phyloP scores from a whole-genome alignment of 2,797 vertebrate species.

The Coilia nasus region DNA sequence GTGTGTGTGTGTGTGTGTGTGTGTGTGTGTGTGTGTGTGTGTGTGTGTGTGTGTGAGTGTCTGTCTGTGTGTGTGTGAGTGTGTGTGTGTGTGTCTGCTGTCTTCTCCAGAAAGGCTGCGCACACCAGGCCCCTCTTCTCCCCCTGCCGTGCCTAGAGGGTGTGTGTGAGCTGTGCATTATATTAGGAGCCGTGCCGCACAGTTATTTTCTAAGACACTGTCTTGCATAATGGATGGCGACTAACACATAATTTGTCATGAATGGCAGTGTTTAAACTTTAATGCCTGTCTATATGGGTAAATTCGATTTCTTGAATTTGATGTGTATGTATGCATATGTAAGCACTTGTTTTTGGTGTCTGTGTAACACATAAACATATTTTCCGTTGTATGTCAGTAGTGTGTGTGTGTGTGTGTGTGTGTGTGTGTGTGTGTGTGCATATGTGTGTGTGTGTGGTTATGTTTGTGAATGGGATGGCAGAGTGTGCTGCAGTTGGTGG shows the following conservation, averaged over 20 bases:
- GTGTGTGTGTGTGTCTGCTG: not conserved
- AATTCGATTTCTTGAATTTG: constrained; percentile 8
- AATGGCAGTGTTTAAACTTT: constrained; percentile 20
- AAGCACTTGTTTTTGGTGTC: not conserved
- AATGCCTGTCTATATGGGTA: constrained; percentile 4
- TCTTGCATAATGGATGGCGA: constrained; percentile 15
- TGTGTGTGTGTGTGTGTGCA: constrained; percentile 1
- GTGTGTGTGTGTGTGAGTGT: constrained; percentile 6
- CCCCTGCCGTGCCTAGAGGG: not conserved
- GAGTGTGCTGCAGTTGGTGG: not conserved
- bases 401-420: constrained; percentile 12
- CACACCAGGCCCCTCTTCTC: not conserved
- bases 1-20: not conserved
- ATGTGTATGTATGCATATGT: constrained; percentile 4
- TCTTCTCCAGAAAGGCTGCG: not conserved
- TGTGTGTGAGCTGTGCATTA: not conserved
- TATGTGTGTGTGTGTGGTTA: not conserved
- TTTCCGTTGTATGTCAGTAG: not conserved
- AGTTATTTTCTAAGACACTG: constrained; percentile 2
- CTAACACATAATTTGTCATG: not conserved
- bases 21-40: constrained; percentile 3
- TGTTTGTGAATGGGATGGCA: not conserved
- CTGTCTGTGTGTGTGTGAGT: constrained; percentile 10
- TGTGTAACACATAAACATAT: not conserved
- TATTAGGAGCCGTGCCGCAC: not conserved